phyloP scores from a whole-genome alignment of 1,140 invertebrate species.

The Zaprionus davidi region DNA sequence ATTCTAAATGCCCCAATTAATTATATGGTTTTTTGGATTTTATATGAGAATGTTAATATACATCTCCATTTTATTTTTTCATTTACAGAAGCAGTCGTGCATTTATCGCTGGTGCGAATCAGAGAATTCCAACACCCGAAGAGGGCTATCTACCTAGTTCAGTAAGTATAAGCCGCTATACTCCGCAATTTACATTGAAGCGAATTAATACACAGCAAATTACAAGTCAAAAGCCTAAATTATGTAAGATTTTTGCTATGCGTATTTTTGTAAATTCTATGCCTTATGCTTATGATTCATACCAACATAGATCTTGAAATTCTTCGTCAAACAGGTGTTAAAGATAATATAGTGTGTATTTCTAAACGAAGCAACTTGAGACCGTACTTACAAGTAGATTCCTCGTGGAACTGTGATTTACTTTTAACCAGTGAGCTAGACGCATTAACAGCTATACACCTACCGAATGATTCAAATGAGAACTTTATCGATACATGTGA shows the following conservation, averaged over 20 bases:
- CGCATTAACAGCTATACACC: background rate
- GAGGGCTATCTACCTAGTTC: background rate
- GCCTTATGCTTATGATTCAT: background rate
- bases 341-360: background rate
- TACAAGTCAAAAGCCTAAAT: background rate
- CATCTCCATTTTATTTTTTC: background rate
- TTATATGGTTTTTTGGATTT: no score
- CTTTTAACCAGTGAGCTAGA: slow-evolving; percentile 11
- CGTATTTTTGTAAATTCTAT: background rate
- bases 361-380: background rate
- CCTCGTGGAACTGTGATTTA: background rate
- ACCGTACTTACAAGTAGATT: background rate
- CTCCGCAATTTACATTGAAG: background rate
- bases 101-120: slow-evolving; percentile 31
- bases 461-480: background rate
- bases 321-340: background rate
- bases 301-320: background rate
- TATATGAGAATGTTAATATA: no score
- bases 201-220: background rate
- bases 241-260: background rate
- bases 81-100: slow-evolving; percentile 33
- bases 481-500: background rate
- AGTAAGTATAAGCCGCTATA: background rate
- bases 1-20: no score
- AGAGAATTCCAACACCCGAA: slow-evolving; percentile 1